Evolutionary conservation across 2,797 vertebrate species (phyloP).

Genomic region (Oreortyx pictus): DNA sequence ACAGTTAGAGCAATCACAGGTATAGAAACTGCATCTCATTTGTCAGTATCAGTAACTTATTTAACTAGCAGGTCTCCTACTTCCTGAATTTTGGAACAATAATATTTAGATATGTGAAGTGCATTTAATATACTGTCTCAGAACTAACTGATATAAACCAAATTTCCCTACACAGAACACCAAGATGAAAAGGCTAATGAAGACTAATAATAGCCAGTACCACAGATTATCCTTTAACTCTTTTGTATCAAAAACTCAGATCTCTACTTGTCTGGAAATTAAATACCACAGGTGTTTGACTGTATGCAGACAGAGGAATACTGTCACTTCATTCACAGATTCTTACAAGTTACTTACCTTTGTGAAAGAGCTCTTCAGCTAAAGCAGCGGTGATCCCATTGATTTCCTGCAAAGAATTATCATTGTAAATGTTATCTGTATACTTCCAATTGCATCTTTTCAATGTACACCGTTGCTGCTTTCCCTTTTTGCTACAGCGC

Average conservation of each 20-base stretch:
- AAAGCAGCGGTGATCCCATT: constrained; percentile 93
- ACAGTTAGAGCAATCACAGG: background rate
- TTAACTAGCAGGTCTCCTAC: background rate
- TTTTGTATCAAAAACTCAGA: background rate
- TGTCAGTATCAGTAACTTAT: constrained; percentile 7
- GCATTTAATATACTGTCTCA: background rate
- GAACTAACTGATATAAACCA: background rate
- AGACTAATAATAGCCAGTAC: background rate
- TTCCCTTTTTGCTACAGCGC: background rate
- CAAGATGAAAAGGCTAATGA: background rate
- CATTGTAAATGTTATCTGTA: background rate
- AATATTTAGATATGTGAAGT: background rate
- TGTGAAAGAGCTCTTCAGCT: constrained; percentile 94
- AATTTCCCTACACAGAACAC: background rate
- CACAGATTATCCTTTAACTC: background rate
- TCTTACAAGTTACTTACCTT: constrained; percentile 81
- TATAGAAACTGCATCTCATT: background rate
- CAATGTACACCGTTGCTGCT: background rate
- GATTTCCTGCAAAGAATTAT: constrained; percentile 85
- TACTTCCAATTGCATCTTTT: background rate
- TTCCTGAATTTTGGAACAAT: background rate
- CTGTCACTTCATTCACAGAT: background rate
- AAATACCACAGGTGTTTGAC: background rate
- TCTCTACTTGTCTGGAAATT: background rate
- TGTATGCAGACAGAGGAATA: background rate